Conservation (phyloP, 2,888 invertebrate species). For the Diogma glabrata region DNA sequence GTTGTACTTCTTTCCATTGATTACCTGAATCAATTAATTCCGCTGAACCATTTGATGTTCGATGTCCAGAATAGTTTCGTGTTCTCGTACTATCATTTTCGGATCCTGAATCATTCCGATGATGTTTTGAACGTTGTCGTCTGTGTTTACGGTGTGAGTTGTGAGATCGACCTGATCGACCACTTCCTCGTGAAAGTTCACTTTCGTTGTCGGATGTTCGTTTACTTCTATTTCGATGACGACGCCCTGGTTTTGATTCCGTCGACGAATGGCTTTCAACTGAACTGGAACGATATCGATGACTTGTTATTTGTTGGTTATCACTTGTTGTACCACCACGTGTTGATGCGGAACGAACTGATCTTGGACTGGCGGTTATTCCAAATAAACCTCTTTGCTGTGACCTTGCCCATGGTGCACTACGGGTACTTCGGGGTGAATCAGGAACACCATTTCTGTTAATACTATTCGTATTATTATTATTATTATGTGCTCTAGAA, state of each 20-base stretch:
- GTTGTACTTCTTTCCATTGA: constrained; percentile 81
- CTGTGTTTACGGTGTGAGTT: constrained; percentile 64
- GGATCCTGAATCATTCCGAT: constrained; percentile 60
- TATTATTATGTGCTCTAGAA: constrained; percentile 31
- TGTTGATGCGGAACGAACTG: constrained; percentile 57
- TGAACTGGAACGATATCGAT: constrained; percentile 60
- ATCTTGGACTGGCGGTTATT: constrained; percentile 66
- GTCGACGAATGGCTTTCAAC: constrained; percentile 85
- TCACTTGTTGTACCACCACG: constrained; percentile 19
- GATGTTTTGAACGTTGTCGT: constrained; percentile 58
- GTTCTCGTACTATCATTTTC: constrained; percentile 53
- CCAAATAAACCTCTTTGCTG: constrained; percentile 66
- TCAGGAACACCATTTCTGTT: constrained; percentile 41
- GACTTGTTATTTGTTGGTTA: constrained; percentile 29
- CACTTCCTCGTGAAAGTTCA: constrained; percentile 75
- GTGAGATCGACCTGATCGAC: constrained; percentile 64
- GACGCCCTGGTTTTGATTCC: constrained; percentile 57
- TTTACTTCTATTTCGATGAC: constrained; percentile 69
- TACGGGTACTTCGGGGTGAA: constrained; percentile 71
- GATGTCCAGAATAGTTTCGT: constrained; percentile 36
- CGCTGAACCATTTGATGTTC: constrained; percentile 37
- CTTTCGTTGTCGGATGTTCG: constrained; percentile 83
- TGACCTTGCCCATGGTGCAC: constrained; percentile 67
- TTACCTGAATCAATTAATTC: constrained; percentile 78
- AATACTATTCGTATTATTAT: constrained; percentile 2